Evolutionary conservation across 2,113 vertebrate species (phyloP).

Genomic region (Hypanus sabinus): DNA sequence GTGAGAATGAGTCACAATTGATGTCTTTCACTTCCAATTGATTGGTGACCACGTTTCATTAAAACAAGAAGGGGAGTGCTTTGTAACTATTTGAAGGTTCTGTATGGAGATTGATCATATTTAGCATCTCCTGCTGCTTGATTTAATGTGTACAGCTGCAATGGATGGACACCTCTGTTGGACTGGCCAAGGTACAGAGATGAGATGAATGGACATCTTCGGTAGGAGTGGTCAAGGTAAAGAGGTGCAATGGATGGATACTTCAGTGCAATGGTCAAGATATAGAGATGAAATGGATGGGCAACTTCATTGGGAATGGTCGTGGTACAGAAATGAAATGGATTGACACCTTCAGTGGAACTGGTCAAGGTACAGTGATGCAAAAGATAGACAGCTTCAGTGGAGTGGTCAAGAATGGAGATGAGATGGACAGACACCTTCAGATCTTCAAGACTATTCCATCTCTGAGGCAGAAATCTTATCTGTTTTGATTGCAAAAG

Average conservation of each 20-base stretch:
- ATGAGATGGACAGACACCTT: not conserved
- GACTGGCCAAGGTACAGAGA: not conserved
- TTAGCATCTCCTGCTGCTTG: not conserved
- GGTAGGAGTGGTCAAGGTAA: too few species aligned
- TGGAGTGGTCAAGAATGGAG: not conserved
- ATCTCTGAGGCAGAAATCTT: not conserved
- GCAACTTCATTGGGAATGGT: too few species aligned
- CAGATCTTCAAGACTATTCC: not conserved
- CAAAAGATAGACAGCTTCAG: too few species aligned
- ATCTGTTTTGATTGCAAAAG: not conserved
- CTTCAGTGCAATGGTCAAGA: too few species aligned
- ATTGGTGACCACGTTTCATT: not conserved
- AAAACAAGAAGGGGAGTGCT: not conserved
- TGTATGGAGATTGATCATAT: not conserved
- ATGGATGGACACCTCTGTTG: too few species aligned
- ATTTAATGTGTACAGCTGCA: too few species aligned
- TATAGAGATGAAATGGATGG: not conserved
- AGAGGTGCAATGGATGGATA: too few species aligned
- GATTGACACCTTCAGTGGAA: too few species aligned
- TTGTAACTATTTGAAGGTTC: not conserved
- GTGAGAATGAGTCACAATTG: not conserved
- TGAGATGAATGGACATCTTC: not conserved
- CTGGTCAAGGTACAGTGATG: too few species aligned
- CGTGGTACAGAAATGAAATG: too few species aligned
- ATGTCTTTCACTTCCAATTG: not conserved